Base-by-base conservation (phyloP, 2,888 invertebrate genomes). In the Argyra leucocephala region DNA sequence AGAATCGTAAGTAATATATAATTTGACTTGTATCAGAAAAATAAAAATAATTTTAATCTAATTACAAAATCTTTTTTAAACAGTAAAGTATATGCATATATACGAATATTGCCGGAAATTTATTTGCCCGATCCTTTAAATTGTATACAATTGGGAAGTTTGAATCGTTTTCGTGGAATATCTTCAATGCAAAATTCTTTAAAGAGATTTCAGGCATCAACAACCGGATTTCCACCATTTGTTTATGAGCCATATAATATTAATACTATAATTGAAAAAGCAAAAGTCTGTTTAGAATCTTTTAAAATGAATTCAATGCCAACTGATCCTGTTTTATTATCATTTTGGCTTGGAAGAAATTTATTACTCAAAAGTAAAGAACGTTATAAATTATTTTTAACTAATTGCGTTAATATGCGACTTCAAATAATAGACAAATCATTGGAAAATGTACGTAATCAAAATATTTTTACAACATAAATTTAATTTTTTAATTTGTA, bases 271-370 rank as follows among this genome's bases (percentile, higher is more conserved):
- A 62, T 79, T 67, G 75, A 81, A 72, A 76, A 80, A 65, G 78
- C 79, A 18, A 74, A 78, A 57, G 73, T 74, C 60, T 76, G 74
- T 65, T 70, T 80, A 22, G 74, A 74, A 23, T 67, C 73, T 48
- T 74, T 77, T 60, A 76, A 77, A 66, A 74, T 78, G 58, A 74
- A 82, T 69, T 82, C 82, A 66, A 82, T 88, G 77, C 88, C 89
- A 5, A 79, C 78, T 57, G 87, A 89, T 78, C 86, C 89, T 1
- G 80, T 83, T 10, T 85, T 86, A 67, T 80, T 92, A 68, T 90
- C 90, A 0, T 92, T 86, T 76, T 93, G 92, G 91, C 84, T 91
- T 64, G 88, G 88, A 15, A 87, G 88, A 69, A 90, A 89, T 78
- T 82, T 91, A 63, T 87, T 89, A 37, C 78, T 91, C 22, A 84